These are phyloP conservation scores for Caenorhabditis remanei DNA, from an alignment of 1,140 invertebrate species.

Conservation along the genomic window DNA sequence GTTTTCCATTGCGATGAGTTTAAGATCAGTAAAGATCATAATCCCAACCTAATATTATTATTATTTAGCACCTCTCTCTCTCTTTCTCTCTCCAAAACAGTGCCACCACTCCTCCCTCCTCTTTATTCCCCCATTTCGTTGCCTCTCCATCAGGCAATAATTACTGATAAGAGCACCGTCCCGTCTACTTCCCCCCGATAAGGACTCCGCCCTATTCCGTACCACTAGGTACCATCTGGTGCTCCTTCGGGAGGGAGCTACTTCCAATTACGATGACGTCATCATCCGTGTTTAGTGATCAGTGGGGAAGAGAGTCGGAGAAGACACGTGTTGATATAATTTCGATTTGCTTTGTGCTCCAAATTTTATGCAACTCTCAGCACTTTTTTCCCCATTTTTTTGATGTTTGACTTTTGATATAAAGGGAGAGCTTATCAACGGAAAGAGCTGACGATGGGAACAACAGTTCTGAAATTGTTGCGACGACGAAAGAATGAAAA, in stretches of 20 bases:
- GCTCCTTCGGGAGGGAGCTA: neutral
- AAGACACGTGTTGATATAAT: neutral
- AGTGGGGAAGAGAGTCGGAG: neutral
- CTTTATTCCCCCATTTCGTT: conserved; percentile 9
- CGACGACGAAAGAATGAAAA: neutral
- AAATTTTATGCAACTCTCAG: conserved; percentile 7
- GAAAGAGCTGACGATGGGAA: conserved; percentile 21
- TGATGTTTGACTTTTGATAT: conserved; percentile 12
- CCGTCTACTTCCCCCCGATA: neutral
- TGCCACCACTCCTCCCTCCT: neutral
- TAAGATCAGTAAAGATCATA: too few relatives aligned
- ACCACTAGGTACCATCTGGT: conserved; percentile 49
- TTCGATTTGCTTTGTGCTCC: too few relatives aligned
- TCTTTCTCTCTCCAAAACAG: neutral
- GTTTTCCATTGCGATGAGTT: too few relatives aligned
- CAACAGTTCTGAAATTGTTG: neutral
- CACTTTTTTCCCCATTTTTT: neutral
- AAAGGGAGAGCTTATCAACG: neutral
- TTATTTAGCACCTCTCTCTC: neutral
- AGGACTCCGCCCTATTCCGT: neutral
- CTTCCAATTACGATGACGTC: neutral
- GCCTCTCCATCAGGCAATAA: conserved; percentile 14
- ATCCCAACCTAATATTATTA: too few relatives aligned
- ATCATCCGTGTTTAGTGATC: conserved; percentile 41
- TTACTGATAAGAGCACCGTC: neutral